phyloP scores from a whole-genome alignment of 2,797 vertebrate genomes.

The Micrastur ruficollis region DNA sequence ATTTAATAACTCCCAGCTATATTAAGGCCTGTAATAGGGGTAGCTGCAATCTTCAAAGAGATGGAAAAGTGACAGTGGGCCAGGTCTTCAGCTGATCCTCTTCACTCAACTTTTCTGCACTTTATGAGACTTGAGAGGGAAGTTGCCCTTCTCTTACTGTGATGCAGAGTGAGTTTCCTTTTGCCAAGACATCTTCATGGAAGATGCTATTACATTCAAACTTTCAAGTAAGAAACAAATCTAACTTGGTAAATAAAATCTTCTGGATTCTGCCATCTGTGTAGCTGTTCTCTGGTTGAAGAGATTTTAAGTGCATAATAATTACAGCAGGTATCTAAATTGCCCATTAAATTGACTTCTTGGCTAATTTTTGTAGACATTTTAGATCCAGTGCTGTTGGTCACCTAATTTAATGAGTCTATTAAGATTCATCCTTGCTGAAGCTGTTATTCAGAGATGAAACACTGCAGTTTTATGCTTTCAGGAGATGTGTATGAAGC shows the following conservation, averaged over 20 bases:
- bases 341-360: conserved; percentile 31
- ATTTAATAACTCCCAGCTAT: not conserved
- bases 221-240: not conserved
- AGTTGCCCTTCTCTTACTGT: not conserved
- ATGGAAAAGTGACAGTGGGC: not conserved
- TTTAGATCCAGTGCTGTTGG: not conserved
- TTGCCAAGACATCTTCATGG: not conserved
- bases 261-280: not conserved
- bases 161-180: not conserved
- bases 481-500: conserved; percentile 15
- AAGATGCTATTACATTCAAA: not conserved
- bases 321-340: conserved; percentile 23
- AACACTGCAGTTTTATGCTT: conserved; percentile 40
- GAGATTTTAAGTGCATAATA: not conserved
- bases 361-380: conserved; percentile 3
- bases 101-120: not conserved
- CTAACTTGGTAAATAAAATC: not conserved
- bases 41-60: not conserved
- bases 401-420: conserved; percentile 54
- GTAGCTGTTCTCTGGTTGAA: not conserved
- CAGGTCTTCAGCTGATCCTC: not conserved
- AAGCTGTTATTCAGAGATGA: conserved; percentile 57
- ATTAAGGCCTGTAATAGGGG: not conserved
- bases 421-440: conserved; percentile 27
- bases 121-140: not conserved